phyloP scores from a whole-genome alignment of 2,888 invertebrate species.

The Dione juno region DNA sequence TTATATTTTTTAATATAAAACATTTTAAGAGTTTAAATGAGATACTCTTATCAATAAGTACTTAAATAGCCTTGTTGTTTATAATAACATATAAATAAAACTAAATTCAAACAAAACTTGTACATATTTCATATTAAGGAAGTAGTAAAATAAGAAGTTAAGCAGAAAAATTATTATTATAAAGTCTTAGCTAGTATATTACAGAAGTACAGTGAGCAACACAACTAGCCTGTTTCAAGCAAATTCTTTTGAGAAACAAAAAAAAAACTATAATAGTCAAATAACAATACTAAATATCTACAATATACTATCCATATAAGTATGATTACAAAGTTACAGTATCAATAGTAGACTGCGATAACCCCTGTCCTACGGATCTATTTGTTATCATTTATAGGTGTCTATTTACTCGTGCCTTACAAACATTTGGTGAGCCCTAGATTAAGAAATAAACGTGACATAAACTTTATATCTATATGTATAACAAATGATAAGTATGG shows the following conservation, averaged over 20 bases:
- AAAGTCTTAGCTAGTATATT: too few relatives aligned
- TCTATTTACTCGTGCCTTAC: conserved; percentile 6
- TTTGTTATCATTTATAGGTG: conserved; percentile 12
- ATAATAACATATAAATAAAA: background rate
- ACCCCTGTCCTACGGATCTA: conserved; percentile 5
- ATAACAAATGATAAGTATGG: too few relatives aligned
- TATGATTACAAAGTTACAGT: background rate
- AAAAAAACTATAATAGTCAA: too few relatives aligned
- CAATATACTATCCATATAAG: background rate
- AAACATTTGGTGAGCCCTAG: background rate
- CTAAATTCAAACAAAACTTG: too few relatives aligned
- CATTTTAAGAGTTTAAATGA: background rate
- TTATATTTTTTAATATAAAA: background rate
- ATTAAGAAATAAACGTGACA: background rate
- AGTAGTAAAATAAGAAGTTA: too few relatives aligned
- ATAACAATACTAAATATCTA: background rate
- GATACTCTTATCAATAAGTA: background rate
- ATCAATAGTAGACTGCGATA: conserved; percentile 9
- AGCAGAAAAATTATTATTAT: too few relatives aligned
- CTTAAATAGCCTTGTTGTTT: background rate
- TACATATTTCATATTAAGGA: too few relatives aligned
- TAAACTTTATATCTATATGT: background rate
- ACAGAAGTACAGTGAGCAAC: too few relatives aligned
- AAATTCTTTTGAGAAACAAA: too few relatives aligned
- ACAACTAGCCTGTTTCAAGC: too few relatives aligned